A percentile compares a stretch with the other conserved stretches of the same genome.
Conservation (phyloP, 1,140 invertebrate genomes). For the Camponotus floridanus region DNA sequence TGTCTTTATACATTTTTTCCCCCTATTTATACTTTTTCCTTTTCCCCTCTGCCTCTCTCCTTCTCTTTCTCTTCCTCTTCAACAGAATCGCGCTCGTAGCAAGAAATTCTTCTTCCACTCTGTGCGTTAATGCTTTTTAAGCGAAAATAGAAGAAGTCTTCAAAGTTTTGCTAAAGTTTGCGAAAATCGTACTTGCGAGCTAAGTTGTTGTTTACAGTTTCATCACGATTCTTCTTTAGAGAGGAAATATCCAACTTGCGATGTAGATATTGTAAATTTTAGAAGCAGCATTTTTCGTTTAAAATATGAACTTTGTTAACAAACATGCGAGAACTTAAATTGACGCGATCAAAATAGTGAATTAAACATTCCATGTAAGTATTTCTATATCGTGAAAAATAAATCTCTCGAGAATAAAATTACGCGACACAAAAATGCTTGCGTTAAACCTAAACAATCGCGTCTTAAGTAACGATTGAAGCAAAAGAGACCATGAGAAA, state of each 20-base stretch:
- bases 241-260: constrained; percentile 29
- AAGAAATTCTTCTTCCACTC: constrained; percentile 46
- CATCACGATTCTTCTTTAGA: constrained; percentile 30
- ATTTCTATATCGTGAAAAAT: neutral
- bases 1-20: constrained; percentile 1
- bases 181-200: constrained; percentile 47
- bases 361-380: constrained; percentile 12
- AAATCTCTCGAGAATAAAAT: neutral
- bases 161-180: constrained; percentile 40
- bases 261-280: constrained; percentile 44
- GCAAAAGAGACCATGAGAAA: neutral
- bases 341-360: neutral
- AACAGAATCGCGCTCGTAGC: constrained; percentile 32
- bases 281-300: constrained; percentile 8
- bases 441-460: neutral
- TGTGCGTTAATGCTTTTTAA: constrained; percentile 40
- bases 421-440: neutral
- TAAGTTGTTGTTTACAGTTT: constrained; percentile 50
- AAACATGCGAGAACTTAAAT: constrained; percentile 19
- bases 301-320: constrained; percentile 23
- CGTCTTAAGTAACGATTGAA: neutral
- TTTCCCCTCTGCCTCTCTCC: neutral
- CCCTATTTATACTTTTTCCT: neutral
- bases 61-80: neutral
- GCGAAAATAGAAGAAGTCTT: constrained; percentile 39